A percentile compares a stretch with the other conserved stretches of the same genome.
Evolutionary conservation across 2,888 invertebrate genomes (phyloP).

Genomic region (Acleris cristana): DNA sequence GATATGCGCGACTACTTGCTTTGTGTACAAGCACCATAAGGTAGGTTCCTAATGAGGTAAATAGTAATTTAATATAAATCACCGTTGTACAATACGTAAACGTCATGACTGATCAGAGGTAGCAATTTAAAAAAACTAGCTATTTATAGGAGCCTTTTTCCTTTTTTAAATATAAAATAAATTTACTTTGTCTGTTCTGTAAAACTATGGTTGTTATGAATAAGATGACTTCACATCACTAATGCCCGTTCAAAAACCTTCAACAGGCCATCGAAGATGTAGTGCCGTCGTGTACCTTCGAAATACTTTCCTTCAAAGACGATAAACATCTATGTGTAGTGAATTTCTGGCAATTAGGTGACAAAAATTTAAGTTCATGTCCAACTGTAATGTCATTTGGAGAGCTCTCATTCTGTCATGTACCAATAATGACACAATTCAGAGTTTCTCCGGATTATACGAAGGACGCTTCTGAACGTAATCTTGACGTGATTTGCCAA

Average conservation of each 20-base stretch:
- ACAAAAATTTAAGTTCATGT: constrained; percentile 41
- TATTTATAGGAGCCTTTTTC: no score
- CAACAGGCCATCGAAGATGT: constrained; percentile 62
- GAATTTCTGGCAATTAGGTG: constrained; percentile 44
- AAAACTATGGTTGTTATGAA: background rate
- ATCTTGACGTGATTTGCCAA: constrained; percentile 52
- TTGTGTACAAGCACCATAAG: no score
- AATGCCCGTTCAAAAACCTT: constrained; percentile 28
- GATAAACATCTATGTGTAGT: constrained; percentile 51
- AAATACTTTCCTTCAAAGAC: constrained; percentile 55
- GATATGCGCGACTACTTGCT: no score
- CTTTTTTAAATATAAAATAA: no score
- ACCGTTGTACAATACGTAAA: background rate
- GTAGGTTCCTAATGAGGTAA: no score
- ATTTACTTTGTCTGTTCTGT: no score
- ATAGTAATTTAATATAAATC: no score
- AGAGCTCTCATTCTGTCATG: constrained; percentile 56
- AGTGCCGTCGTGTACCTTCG: constrained; percentile 59
- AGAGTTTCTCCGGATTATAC: constrained; percentile 49
- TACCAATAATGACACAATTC: constrained; percentile 62
- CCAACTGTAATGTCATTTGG: constrained; percentile 46
- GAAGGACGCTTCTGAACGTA: constrained; percentile 41
- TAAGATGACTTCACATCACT: constrained; percentile 20
- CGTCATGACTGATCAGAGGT: background rate
- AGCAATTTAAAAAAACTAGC: background rate